Conservation (phyloP, 2,888 invertebrate genomes). For the Ichneumon xanthorius region DNA sequence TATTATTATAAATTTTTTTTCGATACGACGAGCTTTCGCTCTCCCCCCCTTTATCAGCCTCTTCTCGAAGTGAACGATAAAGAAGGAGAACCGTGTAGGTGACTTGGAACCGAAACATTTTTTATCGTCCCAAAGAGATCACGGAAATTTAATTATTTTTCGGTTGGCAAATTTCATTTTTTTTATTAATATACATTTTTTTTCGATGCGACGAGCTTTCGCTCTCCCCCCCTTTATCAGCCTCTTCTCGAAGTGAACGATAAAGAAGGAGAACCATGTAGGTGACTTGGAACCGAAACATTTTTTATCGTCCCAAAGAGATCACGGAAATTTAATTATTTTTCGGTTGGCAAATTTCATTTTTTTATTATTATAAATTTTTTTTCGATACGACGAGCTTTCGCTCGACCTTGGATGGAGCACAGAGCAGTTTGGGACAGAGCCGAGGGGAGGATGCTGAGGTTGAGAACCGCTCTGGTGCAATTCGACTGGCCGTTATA, state of each 20-base stretch:
- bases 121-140: background rate
- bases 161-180: no score
- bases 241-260: no score
- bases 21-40: background rate
- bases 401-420: background rate
- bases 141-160: background rate
- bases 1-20: no score
- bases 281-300: no score
- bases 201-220: no score
- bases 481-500: slow-evolving; percentile 73
- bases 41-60: no score
- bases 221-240: background rate
- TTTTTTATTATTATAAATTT: background rate
- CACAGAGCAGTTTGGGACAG: background rate
- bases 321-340: background rate
- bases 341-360: background rate
- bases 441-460: slow-evolving; percentile 29
- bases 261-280: no score
- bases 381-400: no score
- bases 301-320: background rate
- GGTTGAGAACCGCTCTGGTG: slow-evolving; percentile 65
- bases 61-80: no score
- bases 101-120: no score
- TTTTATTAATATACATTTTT: no score
- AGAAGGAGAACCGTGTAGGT: no score